Percentiles rank a stretch among this genome's conserved stretches.
phyloP scores from a whole-genome alignment of 2,113 vertebrate genomes.

The Mohoua ochrocephala region DNA sequence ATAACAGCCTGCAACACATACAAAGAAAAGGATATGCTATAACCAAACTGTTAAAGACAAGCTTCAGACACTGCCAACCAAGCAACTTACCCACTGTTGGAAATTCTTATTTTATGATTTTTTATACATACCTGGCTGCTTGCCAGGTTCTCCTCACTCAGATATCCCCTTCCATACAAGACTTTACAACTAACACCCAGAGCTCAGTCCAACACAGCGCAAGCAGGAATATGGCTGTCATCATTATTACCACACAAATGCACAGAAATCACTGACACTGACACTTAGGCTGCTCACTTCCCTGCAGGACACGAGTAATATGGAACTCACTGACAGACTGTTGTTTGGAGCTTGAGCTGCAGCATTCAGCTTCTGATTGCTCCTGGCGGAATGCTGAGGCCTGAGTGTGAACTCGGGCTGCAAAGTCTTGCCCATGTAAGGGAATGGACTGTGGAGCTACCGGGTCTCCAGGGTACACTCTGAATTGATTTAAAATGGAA shows the following conservation, averaged over 20 bases:
- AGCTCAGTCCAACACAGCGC: neutral
- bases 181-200: neutral
- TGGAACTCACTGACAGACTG: neutral
- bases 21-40: neutral
- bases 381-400: neutral
- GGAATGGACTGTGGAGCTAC: neutral
- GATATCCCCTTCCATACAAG: neutral
- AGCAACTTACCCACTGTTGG: neutral
- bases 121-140: neutral
- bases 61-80: neutral
- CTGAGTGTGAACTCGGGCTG: neutral
- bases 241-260: neutral
- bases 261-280: neutral
- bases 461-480: neutral
- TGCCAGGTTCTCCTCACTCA: neutral
- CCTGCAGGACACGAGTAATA: neutral
- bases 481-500: neutral
- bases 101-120: neutral
- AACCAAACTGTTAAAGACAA: neutral
- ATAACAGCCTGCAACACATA: slow-evolving; percentile 73
- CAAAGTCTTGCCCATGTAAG: neutral
- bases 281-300: neutral
- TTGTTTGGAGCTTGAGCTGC: neutral
- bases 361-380: neutral
- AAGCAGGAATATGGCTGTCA: neutral